Percentiles rank a stretch among this genome's conserved stretches.
phyloP scores from a whole-genome alignment of 2,797 vertebrate genomes.

The Danionella dracula region DNA sequence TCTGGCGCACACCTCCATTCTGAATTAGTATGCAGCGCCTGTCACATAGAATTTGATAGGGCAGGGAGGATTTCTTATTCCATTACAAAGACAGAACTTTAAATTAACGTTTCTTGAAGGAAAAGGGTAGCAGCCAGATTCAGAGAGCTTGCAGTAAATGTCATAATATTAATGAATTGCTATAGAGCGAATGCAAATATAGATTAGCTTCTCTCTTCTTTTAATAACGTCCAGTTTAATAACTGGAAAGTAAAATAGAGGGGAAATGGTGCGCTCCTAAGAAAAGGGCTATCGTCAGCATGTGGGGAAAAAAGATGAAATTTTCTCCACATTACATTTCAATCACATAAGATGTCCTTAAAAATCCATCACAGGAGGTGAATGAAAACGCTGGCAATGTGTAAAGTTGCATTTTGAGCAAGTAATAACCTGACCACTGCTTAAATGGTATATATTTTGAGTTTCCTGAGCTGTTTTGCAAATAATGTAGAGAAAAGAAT shows the following conservation, averaged over 20 bases:
- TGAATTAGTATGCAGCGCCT: conserved; percentile 98
- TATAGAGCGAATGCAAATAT: conserved; percentile 99
- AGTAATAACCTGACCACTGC: too few relatives aligned
- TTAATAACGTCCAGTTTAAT: conserved; percentile 99
- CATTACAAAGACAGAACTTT: conserved; percentile 99
- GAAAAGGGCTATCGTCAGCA: conserved; percentile 29
- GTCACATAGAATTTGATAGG: conserved; percentile 89
- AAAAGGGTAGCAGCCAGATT: conserved; percentile 99
- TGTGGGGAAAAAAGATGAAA: conserved; percentile 50
- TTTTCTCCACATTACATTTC: background rate
- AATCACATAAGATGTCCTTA: too few relatives aligned
- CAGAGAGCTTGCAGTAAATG: conserved; percentile 98
- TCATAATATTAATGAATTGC: conserved; percentile 99
- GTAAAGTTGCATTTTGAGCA: too few relatives aligned
- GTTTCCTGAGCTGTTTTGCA: too few relatives aligned
- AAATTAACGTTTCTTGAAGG: conserved; percentile 99
- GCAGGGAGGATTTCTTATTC: conserved; percentile 99
- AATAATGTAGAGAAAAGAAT: too few relatives aligned
- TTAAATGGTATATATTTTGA: too few relatives aligned
- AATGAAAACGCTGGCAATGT: too few relatives aligned
- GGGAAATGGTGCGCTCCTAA: conserved; percentile 60
- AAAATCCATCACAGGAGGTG: too few relatives aligned
- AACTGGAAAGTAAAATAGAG: conserved; percentile 73
- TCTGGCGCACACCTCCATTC: conserved; percentile 34
- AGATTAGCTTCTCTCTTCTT: conserved; percentile 98